Percentiles rank a stretch among this genome's conserved stretches.
phyloP scores from a whole-genome alignment of 1,140 invertebrate genomes.

The Ptiloglossa arizonensis region DNA sequence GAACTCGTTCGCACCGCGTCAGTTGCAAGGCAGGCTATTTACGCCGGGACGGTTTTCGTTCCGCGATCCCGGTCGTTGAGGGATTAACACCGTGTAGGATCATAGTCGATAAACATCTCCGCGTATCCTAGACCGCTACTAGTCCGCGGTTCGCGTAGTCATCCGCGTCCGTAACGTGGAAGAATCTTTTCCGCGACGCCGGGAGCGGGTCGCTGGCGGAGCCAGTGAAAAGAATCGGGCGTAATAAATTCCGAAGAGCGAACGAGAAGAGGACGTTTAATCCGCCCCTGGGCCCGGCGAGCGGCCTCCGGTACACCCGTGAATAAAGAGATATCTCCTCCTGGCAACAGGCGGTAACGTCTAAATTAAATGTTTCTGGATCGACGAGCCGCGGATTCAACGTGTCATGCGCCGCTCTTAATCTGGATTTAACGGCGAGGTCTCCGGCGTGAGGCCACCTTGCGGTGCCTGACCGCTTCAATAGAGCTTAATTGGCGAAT shows the following conservation, averaged over 20 bases:
- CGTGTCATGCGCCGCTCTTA: slow-evolving; percentile 72
- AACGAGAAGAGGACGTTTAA: slow-evolving; percentile 37
- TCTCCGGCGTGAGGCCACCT: slow-evolving; percentile 63
- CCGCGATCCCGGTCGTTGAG: too few relatives aligned
- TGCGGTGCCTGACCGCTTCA: slow-evolving; percentile 65
- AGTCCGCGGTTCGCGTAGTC: too few relatives aligned
- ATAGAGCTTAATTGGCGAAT: slow-evolving; percentile 76
- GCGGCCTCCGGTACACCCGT: slow-evolving; percentile 6
- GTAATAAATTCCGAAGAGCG: slow-evolving; percentile 33
- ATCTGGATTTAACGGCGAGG: slow-evolving; percentile 74
- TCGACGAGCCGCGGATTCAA: slow-evolving; percentile 70
- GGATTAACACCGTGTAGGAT: too few relatives aligned
- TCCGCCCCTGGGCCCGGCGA: slow-evolving; percentile 53
- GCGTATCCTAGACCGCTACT: too few relatives aligned
- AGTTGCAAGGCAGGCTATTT: too few relatives aligned
- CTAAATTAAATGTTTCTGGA: slow-evolving; percentile 77
- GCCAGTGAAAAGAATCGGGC: slow-evolving; percentile 17
- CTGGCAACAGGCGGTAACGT: slow-evolving; percentile 69
- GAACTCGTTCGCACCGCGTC: too few relatives aligned
- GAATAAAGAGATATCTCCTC: slow-evolving; percentile 71
- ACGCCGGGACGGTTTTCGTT: too few relatives aligned
- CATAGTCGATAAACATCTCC: too few relatives aligned
- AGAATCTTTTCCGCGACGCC: too few relatives aligned
- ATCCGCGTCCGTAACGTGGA: too few relatives aligned
- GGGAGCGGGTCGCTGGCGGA: not conserved